Conservation (phyloP, 2,113 vertebrate species). For the Sinosuthora webbiana region DNA sequence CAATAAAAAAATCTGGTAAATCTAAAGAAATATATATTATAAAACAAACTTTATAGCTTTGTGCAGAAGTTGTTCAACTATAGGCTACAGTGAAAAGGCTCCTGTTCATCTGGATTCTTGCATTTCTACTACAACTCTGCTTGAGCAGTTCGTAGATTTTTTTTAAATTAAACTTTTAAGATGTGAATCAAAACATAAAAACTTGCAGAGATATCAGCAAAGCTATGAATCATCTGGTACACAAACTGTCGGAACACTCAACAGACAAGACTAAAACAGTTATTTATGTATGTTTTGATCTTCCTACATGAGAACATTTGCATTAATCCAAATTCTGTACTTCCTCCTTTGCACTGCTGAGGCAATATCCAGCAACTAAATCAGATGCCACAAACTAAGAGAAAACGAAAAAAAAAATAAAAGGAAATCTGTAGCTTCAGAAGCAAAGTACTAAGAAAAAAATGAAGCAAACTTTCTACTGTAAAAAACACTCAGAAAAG, state of each 20-base stretch:
- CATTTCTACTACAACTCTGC: background rate
- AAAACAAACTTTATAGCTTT: background rate
- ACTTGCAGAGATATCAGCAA: background rate
- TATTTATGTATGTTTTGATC: background rate
- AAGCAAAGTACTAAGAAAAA: background rate
- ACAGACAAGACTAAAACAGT: background rate
- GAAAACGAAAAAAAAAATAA: background rate
- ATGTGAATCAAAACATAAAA: background rate
- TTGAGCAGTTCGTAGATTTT: background rate
- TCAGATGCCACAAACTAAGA: background rate
- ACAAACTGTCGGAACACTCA: background rate
- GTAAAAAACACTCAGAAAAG: background rate
- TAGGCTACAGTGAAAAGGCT: background rate
- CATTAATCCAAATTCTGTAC: background rate
- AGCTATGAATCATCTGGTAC: background rate
- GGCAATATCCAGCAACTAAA: background rate
- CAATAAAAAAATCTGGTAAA: background rate
- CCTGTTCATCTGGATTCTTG: background rate
- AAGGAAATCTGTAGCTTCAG: background rate
- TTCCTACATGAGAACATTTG: background rate
- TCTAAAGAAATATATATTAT: background rate
- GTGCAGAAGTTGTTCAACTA: background rate
- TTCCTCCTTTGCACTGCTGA: background rate
- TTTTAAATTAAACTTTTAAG: background rate
- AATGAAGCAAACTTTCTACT: background rate